Evolutionary conservation across 2,888 invertebrate species (phyloP).

Genomic region (Yponomeuta evonymella): DNA sequence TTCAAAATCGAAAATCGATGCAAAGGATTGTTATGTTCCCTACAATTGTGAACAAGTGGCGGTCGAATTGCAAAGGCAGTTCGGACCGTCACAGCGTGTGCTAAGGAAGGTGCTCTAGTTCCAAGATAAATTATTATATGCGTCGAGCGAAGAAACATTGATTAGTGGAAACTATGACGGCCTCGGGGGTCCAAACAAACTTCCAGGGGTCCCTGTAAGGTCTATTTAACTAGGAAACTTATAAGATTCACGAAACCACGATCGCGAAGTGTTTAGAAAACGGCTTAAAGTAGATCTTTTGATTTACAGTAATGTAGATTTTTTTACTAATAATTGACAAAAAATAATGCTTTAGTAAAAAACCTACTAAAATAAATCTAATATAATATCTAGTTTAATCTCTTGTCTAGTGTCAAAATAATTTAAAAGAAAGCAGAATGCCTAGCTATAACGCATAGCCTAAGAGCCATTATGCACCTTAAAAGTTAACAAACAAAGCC

Average conservation of each 20-base stretch:
- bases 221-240: not conserved
- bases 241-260: not conserved
- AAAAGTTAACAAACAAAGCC: not conserved
- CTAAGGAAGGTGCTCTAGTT: not conserved
- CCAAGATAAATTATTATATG: not conserved
- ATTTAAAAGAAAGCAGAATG: not conserved
- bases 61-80: too few species aligned
- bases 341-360: not conserved
- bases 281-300: not conserved
- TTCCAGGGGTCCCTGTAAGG: not conserved
- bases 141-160: not conserved
- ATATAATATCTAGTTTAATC: not conserved
- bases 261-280: not conserved
- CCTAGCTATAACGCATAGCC: not conserved
- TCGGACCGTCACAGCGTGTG: too few species aligned
- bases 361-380: not conserved
- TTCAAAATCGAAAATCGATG: too few species aligned
- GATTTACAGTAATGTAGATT: too few species aligned
- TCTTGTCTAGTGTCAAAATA: not conserved
- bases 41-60: too few species aligned
- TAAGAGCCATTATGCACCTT: not conserved
- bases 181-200: not conserved
- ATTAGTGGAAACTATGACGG: slow-evolving; percentile 1
- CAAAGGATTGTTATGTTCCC: too few species aligned
- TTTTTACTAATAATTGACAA: too few species aligned